Percentiles rank a stretch among this genome's conserved stretches.
These are phyloP conservation scores for Pseudomugil tenellus DNA, from an alignment of 2,797 vertebrate genomes.

Conservation along the genomic window DNA sequence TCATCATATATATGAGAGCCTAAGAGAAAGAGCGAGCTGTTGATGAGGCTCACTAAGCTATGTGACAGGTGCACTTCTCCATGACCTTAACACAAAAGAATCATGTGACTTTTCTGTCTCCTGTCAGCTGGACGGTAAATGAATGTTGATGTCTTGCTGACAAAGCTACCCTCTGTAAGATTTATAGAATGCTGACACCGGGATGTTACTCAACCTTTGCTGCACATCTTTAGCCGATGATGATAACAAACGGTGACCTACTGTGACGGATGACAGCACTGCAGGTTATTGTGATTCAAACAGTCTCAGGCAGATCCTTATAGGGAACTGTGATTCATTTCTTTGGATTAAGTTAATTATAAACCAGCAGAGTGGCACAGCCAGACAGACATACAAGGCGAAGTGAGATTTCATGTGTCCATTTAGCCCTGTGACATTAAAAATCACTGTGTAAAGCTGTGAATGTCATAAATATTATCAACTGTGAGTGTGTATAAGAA, in stretches of 20 bases:
- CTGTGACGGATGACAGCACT: neutral
- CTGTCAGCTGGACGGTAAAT: conserved; percentile 16
- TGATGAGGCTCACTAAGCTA: conserved; percentile 27
- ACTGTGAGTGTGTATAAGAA: neutral
- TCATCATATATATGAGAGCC: conserved; percentile 25
- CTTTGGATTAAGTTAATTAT: neutral
- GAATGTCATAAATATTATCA: neutral
- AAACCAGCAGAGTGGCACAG: neutral
- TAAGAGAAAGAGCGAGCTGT: conserved; percentile 14
- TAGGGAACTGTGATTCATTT: neutral
- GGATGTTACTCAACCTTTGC: neutral
- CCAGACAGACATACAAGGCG: neutral
- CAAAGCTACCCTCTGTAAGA: neutral
- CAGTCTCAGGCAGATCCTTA: neutral
- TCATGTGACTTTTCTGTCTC: conserved; percentile 15
- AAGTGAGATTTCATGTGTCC: neutral
- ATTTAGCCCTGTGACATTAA: neutral
- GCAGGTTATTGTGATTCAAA: neutral
- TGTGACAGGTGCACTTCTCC: conserved; percentile 24
- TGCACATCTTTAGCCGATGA: neutral
- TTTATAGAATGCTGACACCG: neutral
- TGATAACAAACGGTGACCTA: neutral
- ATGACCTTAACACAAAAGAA: neutral
- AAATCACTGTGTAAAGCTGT: neutral
- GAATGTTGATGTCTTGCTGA: conserved; percentile 6